A percentile compares a stretch with the other conserved stretches of the same genome.
These are phyloP conservation scores for Micrastur ruficollis DNA, from an alignment of 2,797 vertebrate genomes.

Conservation along the genomic window DNA sequence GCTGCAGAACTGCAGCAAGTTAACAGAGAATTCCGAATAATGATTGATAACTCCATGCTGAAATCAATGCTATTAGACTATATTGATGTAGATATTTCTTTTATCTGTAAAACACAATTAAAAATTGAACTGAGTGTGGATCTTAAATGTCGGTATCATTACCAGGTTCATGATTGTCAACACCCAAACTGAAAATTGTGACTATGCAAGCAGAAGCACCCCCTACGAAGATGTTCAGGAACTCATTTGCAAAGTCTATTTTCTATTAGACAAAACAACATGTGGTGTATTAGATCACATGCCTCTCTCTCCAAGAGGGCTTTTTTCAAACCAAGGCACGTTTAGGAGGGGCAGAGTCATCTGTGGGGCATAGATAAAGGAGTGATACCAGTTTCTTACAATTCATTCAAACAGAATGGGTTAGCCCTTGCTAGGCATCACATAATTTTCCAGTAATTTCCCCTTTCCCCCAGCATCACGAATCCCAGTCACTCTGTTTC, in stretches of 20 bases:
- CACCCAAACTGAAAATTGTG: not conserved
- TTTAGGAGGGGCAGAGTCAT: not conserved
- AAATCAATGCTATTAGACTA: not conserved
- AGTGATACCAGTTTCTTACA: not conserved
- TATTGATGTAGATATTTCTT: not conserved
- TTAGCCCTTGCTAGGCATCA: not conserved
- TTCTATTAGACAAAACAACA: not conserved
- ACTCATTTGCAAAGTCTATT: not conserved
- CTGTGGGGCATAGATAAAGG: not conserved
- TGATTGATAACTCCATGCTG: not conserved
- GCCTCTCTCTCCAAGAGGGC: not conserved
- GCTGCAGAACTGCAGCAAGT: not conserved
- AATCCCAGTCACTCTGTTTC: not conserved
- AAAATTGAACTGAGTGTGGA: not conserved
- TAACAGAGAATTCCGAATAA: not conserved
- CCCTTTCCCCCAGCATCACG: not conserved
- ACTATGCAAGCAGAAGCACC: not conserved
- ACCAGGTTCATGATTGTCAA: not conserved
- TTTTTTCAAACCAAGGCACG: not conserved
- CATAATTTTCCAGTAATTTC: not conserved
- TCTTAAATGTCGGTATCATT: not conserved
- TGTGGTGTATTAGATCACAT: rapidly evolving
- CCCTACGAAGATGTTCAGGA: rapidly evolving
- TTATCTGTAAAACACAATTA: not conserved
- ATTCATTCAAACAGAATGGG: not conserved